phyloP scores from a whole-genome alignment of 2,113 vertebrate species.

The Hippocampus mohnikei region DNA sequence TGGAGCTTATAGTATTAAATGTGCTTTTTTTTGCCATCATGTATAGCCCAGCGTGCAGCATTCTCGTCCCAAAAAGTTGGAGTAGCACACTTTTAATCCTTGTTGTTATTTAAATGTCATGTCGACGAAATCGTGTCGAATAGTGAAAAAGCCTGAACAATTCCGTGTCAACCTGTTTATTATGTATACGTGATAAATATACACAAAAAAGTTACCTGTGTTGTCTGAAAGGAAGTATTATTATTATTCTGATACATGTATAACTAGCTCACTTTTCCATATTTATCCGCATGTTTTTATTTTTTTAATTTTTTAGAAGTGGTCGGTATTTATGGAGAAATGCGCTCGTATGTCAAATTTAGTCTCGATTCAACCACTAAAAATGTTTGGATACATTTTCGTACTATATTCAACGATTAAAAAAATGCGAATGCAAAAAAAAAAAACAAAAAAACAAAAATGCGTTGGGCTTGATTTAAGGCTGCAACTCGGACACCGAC shows the following conservation, averaged over 20 bases:
- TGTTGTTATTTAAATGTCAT: constrained; percentile 99
- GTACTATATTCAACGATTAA: constrained; percentile 99
- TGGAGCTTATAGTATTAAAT: constrained; percentile 99
- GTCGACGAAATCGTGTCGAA: constrained; percentile 91
- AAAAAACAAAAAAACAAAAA: constrained; percentile 65
- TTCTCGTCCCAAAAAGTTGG: constrained; percentile 92
- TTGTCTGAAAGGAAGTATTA: constrained; percentile 92
- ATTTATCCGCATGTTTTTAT: constrained; percentile 99
- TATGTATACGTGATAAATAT: constrained; percentile 97
- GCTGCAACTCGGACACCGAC: background rate
- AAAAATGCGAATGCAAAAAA: constrained; percentile 76
- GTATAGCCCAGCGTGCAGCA: constrained; percentile 93
- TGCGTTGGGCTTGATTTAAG: constrained; percentile 84
- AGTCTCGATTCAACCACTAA: constrained; percentile 85
- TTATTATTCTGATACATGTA: constrained; percentile 72
- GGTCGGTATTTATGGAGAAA: constrained; percentile 99
- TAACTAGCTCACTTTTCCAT: constrained; percentile 98
- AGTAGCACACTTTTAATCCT: constrained; percentile 92
- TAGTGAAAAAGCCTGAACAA: constrained; percentile 91
- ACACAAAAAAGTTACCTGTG: constrained; percentile 90
- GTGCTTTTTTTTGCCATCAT: constrained; percentile 69
- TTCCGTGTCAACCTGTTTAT: constrained; percentile 98
- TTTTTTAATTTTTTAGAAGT: constrained; percentile 78
- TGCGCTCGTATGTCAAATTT: constrained; percentile 99
- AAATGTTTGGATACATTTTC: constrained; percentile 99